These are phyloP conservation scores for Aspidiotus destructor DNA, from an alignment of 2,888 invertebrate genomes.

Conservation along the genomic window DNA sequence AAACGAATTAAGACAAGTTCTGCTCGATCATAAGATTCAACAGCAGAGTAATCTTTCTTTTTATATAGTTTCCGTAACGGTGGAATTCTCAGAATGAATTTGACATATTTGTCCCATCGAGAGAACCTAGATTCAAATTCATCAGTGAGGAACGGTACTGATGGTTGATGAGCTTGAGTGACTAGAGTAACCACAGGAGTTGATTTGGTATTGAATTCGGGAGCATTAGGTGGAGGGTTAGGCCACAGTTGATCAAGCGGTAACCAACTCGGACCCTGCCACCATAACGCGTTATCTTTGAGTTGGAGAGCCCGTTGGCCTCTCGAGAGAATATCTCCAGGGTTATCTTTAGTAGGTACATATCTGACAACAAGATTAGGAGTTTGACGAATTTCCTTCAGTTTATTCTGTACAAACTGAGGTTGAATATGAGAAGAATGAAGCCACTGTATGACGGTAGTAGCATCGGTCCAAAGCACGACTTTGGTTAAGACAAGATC, in stretches of 20 bases:
- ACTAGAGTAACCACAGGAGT: neutral
- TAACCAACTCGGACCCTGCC: neutral
- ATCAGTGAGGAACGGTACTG: neutral
- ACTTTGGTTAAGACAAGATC: too few relatives aligned
- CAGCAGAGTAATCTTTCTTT: too few relatives aligned
- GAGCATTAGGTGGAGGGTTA: neutral
- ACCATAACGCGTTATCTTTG: neutral
- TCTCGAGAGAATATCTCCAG: neutral
- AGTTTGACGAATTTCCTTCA: too few relatives aligned
- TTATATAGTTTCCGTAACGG: too few relatives aligned
- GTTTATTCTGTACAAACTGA: too few relatives aligned
- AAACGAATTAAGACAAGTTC: too few relatives aligned
- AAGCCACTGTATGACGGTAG: too few relatives aligned
- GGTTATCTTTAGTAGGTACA: neutral
- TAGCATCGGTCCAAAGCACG: too few relatives aligned
- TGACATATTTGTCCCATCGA: too few relatives aligned
- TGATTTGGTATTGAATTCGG: neutral
- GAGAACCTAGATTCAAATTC: neutral
- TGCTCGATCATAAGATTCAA: too few relatives aligned
- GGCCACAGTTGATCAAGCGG: neutral
- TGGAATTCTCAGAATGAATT: too few relatives aligned
- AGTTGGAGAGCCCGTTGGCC: neutral
- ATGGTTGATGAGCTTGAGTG: neutral
- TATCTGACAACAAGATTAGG: neutral
- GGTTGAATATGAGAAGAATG: too few relatives aligned